phyloP scores from a whole-genome alignment of 2,888 invertebrate species.

The Seira musarum region DNA sequence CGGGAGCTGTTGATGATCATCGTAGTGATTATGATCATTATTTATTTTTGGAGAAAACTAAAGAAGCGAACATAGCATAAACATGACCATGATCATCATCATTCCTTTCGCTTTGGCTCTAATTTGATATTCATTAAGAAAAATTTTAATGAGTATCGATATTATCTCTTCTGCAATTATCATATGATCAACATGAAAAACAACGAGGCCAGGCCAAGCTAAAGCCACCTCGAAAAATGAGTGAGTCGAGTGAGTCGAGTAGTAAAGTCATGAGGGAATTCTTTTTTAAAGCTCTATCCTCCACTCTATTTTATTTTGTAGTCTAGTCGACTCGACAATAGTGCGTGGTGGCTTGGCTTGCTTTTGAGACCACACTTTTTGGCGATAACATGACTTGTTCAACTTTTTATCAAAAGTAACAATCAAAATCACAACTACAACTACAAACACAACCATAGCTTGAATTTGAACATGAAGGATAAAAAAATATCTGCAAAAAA shows the following conservation, averaged over 20 bases:
- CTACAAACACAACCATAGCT: too few relatives aligned
- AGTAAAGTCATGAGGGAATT: too few relatives aligned
- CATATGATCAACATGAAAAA: neutral
- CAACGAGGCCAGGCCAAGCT: constrained; percentile 4
- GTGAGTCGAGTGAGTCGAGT: too few relatives aligned
- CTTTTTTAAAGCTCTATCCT: too few relatives aligned
- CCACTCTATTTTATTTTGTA: neutral
- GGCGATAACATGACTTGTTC: constrained; percentile 7
- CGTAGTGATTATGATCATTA: constrained; percentile 4
- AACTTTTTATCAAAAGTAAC: neutral
- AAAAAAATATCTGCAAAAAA: constrained; percentile 5
- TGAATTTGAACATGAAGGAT: neutral
- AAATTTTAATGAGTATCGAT: constrained; percentile 34
- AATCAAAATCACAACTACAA: neutral
- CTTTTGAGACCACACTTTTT: constrained; percentile 6
- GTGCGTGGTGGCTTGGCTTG: too few relatives aligned
- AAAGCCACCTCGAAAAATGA: too few relatives aligned
- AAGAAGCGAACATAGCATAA: neutral
- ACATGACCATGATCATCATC: neutral
- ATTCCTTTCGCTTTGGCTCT: neutral
- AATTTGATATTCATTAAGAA: constrained; percentile 27
- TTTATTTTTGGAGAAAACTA: neutral
- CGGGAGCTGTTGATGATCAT: neutral
- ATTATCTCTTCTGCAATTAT: constrained; percentile 13
- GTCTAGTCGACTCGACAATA: too few relatives aligned